Evolutionary conservation across 1,140 invertebrate genomes (phyloP), one percentile per base, ranked within the genome.

Genomic region (Halictus rubicundus): DNA sequence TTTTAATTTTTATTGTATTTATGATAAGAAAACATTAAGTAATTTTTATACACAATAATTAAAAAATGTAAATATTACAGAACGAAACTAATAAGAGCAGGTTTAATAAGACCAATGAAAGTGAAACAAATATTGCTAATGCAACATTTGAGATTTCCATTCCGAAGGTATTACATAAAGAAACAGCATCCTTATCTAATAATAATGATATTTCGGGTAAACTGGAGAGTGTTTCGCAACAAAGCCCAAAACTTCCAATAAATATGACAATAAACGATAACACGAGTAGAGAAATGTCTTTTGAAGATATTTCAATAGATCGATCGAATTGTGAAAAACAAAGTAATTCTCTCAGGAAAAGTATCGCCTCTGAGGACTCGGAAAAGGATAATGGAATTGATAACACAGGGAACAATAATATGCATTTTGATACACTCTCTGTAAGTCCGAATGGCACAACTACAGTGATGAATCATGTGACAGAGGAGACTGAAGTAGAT

Each of bases 201-300:
- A 89, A 90, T 74, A 87, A 87, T 71, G 87, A 92, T 72, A 87
- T 83, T 32, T 90, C 88, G 3, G 87, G 91, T 46, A 90, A 89
- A 57, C 72, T 85, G 27, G 88, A 90, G 32, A 92, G 83, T 64
- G 39, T 83, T 19, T 90, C 87, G 1, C 88, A 89, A 16, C 84
- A 89, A 12, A 88, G 83, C 78, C 72, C 87, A 39, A 85, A 90
- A 68, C 79, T 90, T 73, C 91, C 92, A 76, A 90, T 92, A 84
- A 92, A 92, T 68, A 88, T 90, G 87, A 92, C 91, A 89, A 91
- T 93, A 92, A 89, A 87, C 19, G 89, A 92, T 71, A 91, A 91
- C 42, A 85, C 87, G 76, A 80, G 59, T 32, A 82, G 87, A 39
- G 65, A 87, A 68, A 70, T 68, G 37, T 81, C 77, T 19, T 39